These are phyloP conservation scores for Cerceris ruficornis DNA, from an alignment of 2,888 invertebrate species.

Conservation along the genomic window DNA sequence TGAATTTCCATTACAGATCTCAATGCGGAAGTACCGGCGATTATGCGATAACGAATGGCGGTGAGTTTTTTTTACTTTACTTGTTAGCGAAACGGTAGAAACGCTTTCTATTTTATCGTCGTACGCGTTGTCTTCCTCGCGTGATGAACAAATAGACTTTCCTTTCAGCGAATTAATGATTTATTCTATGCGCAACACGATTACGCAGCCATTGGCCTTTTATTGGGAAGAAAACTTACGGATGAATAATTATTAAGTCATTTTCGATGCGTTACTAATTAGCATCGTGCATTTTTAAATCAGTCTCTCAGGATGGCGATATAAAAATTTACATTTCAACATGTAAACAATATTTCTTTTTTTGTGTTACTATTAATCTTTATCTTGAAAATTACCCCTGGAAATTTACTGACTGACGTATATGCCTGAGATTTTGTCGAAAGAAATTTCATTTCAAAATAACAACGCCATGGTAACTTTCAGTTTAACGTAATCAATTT, in stretches of 20 bases:
- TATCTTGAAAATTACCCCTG: not conserved
- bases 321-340: too few relatives aligned
- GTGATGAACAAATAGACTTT: conserved; percentile 15
- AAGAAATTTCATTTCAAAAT: not conserved
- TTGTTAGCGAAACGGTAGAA: too few relatives aligned
- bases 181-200: not conserved
- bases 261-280: too few relatives aligned
- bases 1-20: too few relatives aligned
- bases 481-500: not conserved
- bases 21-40: too few relatives aligned
- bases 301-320: too few relatives aligned
- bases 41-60: too few relatives aligned
- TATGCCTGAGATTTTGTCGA: not conserved
- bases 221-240: not conserved
- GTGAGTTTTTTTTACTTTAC: too few relatives aligned
- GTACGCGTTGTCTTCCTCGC: not conserved
- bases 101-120: not conserved
- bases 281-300: too few relatives aligned
- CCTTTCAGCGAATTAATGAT: conserved; percentile 10
- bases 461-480: not conserved
- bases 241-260: too few relatives aligned
- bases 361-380: too few relatives aligned
- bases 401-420: not conserved
- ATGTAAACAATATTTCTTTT: too few relatives aligned
- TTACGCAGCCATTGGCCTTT: not conserved